These are phyloP conservation scores for Labia minor DNA, from an alignment of 2,888 invertebrate species.

Conservation along the genomic window DNA sequence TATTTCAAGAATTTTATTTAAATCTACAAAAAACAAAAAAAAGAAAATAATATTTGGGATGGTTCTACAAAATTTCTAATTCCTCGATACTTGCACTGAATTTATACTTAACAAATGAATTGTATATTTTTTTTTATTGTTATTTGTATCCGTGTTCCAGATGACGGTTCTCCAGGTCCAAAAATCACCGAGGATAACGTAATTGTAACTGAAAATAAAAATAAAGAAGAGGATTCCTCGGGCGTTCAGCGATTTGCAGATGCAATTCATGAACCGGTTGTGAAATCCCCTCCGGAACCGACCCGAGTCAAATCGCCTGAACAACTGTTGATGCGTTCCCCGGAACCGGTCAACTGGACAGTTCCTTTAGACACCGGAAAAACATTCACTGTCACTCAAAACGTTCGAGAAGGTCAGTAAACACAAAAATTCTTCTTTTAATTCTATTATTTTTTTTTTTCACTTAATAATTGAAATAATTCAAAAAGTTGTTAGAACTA, in stretches of 20 bases:
- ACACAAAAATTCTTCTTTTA: too few relatives aligned
- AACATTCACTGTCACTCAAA: conserved; percentile 86
- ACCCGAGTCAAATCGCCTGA: conserved; percentile 88
- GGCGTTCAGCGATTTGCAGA: not conserved
- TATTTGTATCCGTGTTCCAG: too few relatives aligned
- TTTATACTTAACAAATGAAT: too few relatives aligned
- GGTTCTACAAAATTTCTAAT: too few relatives aligned
- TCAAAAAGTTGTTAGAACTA: conserved; percentile 15
- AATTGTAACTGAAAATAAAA: conserved; percentile 27
- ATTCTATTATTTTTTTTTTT: conserved; percentile 30
- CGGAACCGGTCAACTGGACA: conserved; percentile 91
- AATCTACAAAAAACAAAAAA: too few relatives aligned
- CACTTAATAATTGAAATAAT: not conserved
- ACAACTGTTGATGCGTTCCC: conserved; percentile 82
- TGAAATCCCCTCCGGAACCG: conserved; percentile 87
- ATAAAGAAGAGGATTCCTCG: conserved; percentile 28
- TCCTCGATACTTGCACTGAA: too few relatives aligned
- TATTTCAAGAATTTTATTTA: too few relatives aligned
- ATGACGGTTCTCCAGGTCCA: conserved; percentile 36
- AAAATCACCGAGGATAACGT: conserved; percentile 33
- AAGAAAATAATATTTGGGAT: too few relatives aligned
- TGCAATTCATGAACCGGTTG: conserved; percentile 50
- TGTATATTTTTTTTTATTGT: too few relatives aligned
- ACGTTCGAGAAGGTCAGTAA: conserved; percentile 63
- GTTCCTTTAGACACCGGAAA: conserved; percentile 87